Conservation (phyloP, 2,113 vertebrate species). For the Carollia perspicillata region DNA sequence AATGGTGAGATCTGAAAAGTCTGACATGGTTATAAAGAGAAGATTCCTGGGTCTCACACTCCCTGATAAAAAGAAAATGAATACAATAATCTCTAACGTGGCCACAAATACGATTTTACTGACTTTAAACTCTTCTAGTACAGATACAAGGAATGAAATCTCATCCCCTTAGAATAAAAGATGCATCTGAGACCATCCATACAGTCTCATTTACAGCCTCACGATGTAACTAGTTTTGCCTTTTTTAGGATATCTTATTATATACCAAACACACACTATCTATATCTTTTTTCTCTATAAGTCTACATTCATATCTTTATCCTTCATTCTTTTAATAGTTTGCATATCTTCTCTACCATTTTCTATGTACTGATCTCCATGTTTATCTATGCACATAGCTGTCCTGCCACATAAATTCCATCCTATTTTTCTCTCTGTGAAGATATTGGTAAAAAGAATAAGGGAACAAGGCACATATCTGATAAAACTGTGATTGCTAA, state of each 20-base stretch:
- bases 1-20: neutral
- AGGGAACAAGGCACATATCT: neutral
- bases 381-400: neutral
- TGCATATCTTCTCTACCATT: neutral
- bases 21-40: neutral
- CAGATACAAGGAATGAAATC: neutral
- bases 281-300: neutral
- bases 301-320: neutral
- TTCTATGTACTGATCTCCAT: neutral
- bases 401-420: neutral
- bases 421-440: neutral
- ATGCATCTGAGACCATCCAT: neutral
- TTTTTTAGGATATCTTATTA: neutral
- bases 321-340: neutral
- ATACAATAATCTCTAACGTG: neutral
- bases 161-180: neutral
- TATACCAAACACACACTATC: neutral
- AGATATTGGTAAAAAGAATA: neutral
- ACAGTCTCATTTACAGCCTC: neutral
- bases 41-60: neutral
- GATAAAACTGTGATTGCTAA: neutral
- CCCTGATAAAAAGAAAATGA: neutral
- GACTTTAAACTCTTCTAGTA: neutral
- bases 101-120: neutral
- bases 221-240: neutral